A percentile compares a stretch with the other conserved stretches of the same genome.
These are phyloP conservation scores for Chirona hameri DNA, from an alignment of 2,888 invertebrate genomes.

Conservation along the genomic window DNA sequence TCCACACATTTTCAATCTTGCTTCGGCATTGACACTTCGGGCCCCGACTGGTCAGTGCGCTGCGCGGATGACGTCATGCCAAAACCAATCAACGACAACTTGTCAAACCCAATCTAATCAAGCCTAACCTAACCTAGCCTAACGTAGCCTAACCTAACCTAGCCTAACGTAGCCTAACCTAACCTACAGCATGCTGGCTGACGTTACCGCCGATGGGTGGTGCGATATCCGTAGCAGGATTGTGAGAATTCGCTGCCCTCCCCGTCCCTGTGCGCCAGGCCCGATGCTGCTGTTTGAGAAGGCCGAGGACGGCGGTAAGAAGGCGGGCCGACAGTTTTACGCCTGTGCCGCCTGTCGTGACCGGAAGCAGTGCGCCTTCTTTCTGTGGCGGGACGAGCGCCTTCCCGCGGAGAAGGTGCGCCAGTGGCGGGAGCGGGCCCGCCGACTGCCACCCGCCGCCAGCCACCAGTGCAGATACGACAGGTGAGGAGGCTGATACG, in stretches of 20 bases:
- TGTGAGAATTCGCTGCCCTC: too few species aligned
- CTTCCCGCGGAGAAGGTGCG: constrained; percentile 30
- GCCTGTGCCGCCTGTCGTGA: constrained; percentile 37
- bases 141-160: too few species aligned
- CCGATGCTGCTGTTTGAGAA: constrained; percentile 36
- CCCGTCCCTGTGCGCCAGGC: too few species aligned
- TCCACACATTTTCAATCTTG: too few species aligned
- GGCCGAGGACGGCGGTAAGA: constrained; percentile 2
- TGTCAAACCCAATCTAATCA: not conserved
- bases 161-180: too few species aligned
- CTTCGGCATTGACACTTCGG: too few species aligned
- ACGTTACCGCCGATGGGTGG: too few species aligned
- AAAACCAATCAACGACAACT: not conserved
- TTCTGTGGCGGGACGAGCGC: constrained; percentile 35
- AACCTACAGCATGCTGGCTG: too few species aligned
- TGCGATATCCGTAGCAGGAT: too few species aligned
- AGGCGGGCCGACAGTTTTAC: constrained; percentile 34
- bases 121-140: not conserved
- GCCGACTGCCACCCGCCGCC: not conserved
- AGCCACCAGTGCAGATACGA: constrained; percentile 26
- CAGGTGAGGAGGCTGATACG: too few species aligned
- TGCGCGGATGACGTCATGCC: too few species aligned
- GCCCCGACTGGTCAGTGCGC: too few species aligned
- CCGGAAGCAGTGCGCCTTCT: constrained; percentile 36
- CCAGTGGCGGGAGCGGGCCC: constrained; percentile 31